A percentile compares a stretch with the other conserved stretches of the same genome.
These are phyloP conservation scores for Zaprionus gabonicus DNA, from an alignment of 1,140 invertebrate species.

Conservation along the genomic window DNA sequence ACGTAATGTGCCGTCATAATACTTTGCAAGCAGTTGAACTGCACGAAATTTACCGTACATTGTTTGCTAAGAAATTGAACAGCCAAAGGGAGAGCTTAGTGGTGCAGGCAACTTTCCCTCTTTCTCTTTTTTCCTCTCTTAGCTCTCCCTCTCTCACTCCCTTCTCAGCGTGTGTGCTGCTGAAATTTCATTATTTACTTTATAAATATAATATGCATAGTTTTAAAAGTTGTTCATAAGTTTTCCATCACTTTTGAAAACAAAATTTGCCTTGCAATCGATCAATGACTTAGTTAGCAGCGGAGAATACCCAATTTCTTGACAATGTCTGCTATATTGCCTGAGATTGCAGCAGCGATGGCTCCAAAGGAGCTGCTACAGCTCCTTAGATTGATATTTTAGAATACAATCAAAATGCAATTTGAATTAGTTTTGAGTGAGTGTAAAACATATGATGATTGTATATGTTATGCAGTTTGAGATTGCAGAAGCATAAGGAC, in stretches of 20 bases:
- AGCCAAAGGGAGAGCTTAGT: not conserved
- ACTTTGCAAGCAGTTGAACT: conserved; percentile 32
- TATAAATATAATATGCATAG: conserved; percentile 8
- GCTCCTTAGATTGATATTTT: too few species aligned
- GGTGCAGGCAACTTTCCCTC: not conserved
- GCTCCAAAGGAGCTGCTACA: too few species aligned
- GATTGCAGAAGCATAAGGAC: too few species aligned
- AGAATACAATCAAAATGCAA: too few species aligned
- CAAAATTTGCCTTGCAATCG: not conserved
- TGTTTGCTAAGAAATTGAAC: conserved; percentile 54
- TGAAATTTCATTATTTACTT: conserved; percentile 4
- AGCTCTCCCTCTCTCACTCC: not conserved
- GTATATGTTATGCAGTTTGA: too few species aligned
- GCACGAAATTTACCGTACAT: conserved; percentile 24
- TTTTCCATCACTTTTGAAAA: not conserved
- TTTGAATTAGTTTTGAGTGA: too few species aligned
- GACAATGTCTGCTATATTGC: not conserved
- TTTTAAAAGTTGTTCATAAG: conserved; percentile 1
- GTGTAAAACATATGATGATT: too few species aligned
- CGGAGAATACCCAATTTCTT: not conserved
- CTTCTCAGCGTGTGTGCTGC: not conserved
- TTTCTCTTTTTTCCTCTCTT: not conserved
- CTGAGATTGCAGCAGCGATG: not conserved
- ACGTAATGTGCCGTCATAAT: conserved; percentile 63
- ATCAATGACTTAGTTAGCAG: not conserved